Evolutionary conservation across 1,140 invertebrate genomes (phyloP).

Genomic region (Elysia chlorotica): DNA sequence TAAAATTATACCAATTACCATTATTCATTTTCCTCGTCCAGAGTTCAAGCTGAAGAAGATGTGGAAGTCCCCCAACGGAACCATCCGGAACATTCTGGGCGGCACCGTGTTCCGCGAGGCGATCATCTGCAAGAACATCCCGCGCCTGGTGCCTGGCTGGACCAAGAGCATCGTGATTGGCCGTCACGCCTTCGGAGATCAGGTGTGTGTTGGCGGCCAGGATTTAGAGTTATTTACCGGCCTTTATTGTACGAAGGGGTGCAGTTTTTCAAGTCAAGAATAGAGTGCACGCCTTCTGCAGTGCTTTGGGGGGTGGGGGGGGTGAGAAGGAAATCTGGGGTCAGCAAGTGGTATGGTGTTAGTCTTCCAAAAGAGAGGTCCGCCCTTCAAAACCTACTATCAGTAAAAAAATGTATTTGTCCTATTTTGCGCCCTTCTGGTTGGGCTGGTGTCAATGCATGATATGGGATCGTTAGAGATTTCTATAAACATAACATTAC

Average conservation of each 20-base stretch:
- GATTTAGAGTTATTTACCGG: not conserved
- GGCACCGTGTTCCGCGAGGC: slow-evolving; percentile 97
- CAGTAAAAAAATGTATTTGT: too few relatives aligned
- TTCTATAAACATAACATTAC: too few relatives aligned
- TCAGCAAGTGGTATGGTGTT: too few relatives aligned
- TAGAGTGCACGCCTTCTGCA: too few relatives aligned
- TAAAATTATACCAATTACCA: not conserved
- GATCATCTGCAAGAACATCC: slow-evolving; percentile 98
- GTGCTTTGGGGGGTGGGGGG: not conserved
- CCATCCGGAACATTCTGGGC: slow-evolving; percentile 96
- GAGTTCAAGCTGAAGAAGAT: not conserved
- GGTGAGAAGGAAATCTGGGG: too few relatives aligned
- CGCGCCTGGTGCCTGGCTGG: slow-evolving; percentile 92
- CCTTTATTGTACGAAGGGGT: not conserved
- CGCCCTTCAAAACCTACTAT: too few relatives aligned
- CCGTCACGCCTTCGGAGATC: slow-evolving; percentile 95
- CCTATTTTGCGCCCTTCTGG: too few relatives aligned
- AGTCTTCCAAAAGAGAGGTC: too few relatives aligned
- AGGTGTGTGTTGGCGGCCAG: slow-evolving; percentile 61
- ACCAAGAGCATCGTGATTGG: slow-evolving; percentile 97
- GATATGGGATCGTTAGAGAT: too few relatives aligned
- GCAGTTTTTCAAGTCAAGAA: too few relatives aligned
- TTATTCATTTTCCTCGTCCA: not conserved
- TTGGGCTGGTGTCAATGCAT: too few relatives aligned
- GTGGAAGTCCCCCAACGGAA: slow-evolving; percentile 97